Base-by-base conservation (phyloP, 2,797 vertebrate species). In the Tiaroga cobitis region DNA sequence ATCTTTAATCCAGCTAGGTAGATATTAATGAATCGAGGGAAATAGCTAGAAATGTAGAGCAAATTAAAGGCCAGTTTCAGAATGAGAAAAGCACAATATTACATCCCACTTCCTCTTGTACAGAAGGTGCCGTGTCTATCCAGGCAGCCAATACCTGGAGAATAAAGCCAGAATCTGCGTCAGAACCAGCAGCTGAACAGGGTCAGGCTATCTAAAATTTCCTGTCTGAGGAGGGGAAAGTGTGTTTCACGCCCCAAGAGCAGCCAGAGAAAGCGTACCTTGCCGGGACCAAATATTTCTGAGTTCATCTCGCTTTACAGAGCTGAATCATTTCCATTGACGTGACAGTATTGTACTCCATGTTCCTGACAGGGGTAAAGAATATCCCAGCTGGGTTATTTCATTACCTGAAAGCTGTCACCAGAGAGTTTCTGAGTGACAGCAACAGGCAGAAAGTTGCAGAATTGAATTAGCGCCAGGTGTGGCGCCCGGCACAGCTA, bases 321-420 rank as follows among this genome's bases (percentile, higher is more conserved):
- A 85, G 73, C 56, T 59, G 43, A 73, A 72, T n/a, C 67, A 81
- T 85, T 74, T 77, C 68, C 73, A 85, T 37, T 86, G 85, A 74
- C 79, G 43, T 61, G 79, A 80, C 81, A 81, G 74, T 83, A 85
- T n/a, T 68, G 80, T 67, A 51, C 37, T 56, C 39, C 16, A n/a
- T 83, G 56, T 83, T 84, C 77, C 85, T 65, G 74, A 84, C 86
- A 78, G 65, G 80, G 80, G 86, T 82, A 77, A 88, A 86, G 70
- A 41, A 70, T 72, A 68, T 59, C 72, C 63, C 65, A 68, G 82
- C 80, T 81, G 68, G 80, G 82, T 83, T 80, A 83, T 76, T 83
- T 83, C 59, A 83, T 76, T 83, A 67, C 72, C 72, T 83, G 72
- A 76, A 75, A 67, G 59, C 81, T 76, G 81, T 83, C 81, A 67